These are phyloP conservation scores for Drosophila lutescens DNA, from an alignment of 2,888 invertebrate species.

Conservation along the genomic window DNA sequence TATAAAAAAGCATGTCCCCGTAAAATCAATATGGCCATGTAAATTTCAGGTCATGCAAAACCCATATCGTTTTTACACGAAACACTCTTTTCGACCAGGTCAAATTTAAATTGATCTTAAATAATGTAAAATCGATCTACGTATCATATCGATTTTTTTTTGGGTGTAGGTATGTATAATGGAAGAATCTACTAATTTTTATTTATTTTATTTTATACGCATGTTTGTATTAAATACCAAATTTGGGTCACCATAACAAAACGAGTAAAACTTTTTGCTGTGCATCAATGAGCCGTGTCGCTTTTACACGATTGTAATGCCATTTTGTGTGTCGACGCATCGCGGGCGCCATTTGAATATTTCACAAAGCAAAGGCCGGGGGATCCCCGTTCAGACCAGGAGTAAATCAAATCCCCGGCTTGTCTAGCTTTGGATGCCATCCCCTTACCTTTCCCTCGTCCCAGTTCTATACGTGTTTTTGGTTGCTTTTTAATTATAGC, in stretches of 20 bases:
- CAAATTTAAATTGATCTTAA: no score
- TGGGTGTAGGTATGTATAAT: no score
- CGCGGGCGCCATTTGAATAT: conserved; percentile 70
- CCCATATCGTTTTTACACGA: no score
- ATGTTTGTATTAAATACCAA: no score
- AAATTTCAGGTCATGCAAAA: no score
- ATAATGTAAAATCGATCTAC: no score
- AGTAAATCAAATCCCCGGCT: conserved; percentile 51
- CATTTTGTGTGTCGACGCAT: conserved; percentile 71
- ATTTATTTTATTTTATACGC: neutral
- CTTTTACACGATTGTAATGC: conserved; percentile 72
- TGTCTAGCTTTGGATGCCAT: conserved; percentile 52
- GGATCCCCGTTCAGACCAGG: conserved; percentile 23
- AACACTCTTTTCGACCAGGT: no score
- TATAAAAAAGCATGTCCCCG: no score
- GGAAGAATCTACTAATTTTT: no score
- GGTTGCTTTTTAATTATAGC: conserved; percentile 79
- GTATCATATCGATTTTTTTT: no score
- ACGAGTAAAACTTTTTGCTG: neutral
- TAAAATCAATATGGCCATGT: no score
- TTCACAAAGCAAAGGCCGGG: conserved; percentile 55
- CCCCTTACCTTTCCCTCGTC: neutral
- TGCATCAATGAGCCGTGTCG: conserved; percentile 51
- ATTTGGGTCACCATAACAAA: neutral
- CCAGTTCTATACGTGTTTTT: conserved; percentile 31